Evolutionary conservation across 2,113 vertebrate species (phyloP), one percentile per base, ranked within the genome.

Genomic region (Hemibagrus wyckioides): DNA sequence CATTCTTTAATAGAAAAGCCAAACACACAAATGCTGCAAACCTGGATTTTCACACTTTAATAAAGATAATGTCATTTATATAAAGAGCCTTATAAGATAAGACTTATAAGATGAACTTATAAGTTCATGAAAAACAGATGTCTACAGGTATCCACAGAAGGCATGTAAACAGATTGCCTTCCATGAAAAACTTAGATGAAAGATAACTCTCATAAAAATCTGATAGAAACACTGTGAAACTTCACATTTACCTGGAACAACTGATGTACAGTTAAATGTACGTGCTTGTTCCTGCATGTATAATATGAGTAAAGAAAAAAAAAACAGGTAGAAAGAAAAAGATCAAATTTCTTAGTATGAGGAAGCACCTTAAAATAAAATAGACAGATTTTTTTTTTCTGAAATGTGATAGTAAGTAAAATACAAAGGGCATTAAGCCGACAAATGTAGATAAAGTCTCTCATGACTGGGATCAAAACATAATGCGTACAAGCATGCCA

Each of bases 11-110:
- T 52, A 48, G 39, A 69, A 57, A 52, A 52, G 50, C 25, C 67
- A 82, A 88, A 57, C 36, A 41, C 1, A 28, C 1, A 44, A 63
- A 61, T 52, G 9, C 28, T 30, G 44, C n/a, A 23, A 88, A 84
- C 52, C 52, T 10, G 57, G 76, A 67, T 80, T 76, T 71, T 83
- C 39, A 88, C 50, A 83, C 65, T 17, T 69, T 25, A 88, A 82
- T 77, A 52, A 77, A 36, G 13, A 44, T 75, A 44, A 79, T 65
- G 44, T 36, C 8, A 82, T 61, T 82, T 41, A 21, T 56, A 52
- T 61, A 69, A 6, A 9, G 25, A 6, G 25, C 14, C 44, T 17
- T 56, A 65, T 80, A 59, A 85, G 44, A 82, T 56, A 54, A 79
- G n/a, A n/a, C 44, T 17, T 56, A 65, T 80, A 59, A 85, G 44